Evolutionary conservation across 1,140 invertebrate genomes (phyloP), one percentile per base, ranked within the genome.

Genomic region (Lasioglossum baleicum): DNA sequence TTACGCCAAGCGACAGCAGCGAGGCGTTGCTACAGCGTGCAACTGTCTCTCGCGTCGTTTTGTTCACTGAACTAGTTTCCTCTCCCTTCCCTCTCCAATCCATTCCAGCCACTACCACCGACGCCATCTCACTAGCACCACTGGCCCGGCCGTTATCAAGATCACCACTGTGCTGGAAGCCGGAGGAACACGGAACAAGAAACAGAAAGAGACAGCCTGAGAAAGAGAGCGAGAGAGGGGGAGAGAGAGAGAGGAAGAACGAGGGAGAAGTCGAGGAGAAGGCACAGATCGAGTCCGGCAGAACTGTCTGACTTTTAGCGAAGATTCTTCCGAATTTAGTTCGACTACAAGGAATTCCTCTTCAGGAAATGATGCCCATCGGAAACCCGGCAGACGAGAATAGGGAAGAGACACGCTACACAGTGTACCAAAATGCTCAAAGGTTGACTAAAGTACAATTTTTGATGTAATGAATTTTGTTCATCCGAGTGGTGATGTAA

Each of bases 51-150:
- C 81, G 64, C 80, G 84, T 90, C 82, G 89, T 90, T 90, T 90
- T 90, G 88, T 90, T 90, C 88, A 87, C 88, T 90, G 88, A 90
- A 90, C 89, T 90, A 90, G 88, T 90, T 90, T 88, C 88, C 83
- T 83, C 74, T 79, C 85, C 76, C 85, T 87, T 69, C 11, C 86
- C 73, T 80, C 82, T 44, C 83, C 44, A 71, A 75, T 75, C 75
- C 86, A 80, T 88, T 80, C 51, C 87, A 10, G 73, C 80, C 86
- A 84, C 76, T 66, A 76, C 75, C 72, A 78, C 60, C 35, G 48
- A 77, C 83, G 60, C 77, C 58, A 61, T 44, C 72, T 63, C 71
- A 51, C 70, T 31, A 82, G 65, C 65, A 68, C 22, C 48, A 68
- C 51, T 35, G 20, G 22, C 20, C 53, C 61, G 53, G 64, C 80